Base-by-base conservation (phyloP, 2,888 invertebrate species). In the Nymphalis urticae region DNA sequence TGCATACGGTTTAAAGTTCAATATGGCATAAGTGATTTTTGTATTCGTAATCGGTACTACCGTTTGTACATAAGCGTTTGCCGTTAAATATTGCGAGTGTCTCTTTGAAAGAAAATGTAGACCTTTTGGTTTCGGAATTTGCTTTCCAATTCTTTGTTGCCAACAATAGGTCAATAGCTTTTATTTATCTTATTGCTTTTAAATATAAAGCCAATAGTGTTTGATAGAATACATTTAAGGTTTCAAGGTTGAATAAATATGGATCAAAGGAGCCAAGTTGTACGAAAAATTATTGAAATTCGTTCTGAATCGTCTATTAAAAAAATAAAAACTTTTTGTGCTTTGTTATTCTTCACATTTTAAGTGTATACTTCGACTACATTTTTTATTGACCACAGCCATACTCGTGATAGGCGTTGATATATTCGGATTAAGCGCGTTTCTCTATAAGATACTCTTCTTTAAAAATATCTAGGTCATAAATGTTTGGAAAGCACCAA, bases 61-160 rank as follows among this genome's bases (percentile, higher is more conserved):
- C 54, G 54, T 27, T 56, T 27, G n/a, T 56, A 56, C 27, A 17
- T 16, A 54, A 27, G 17, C 54, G 17, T 27, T 56, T 56, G 27
- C 16, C n/a, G 54, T 27, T 56, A 56, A 56, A 56, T 56, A 32
- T 32, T 56, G 54, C 27, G 54, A 56, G 51, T 56, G 32, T 56
- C 54, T 56, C 27, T 56, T 56, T 32, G 54, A 32, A 56, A 8
- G 54, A 27, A 56, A 56, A 56, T 32, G 54, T 54, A n/a, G 32
- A 54, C 54, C 32, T 54, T 54, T 54, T 54, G 54, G 54, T 56
- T 32, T 27, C 17, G 27, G 21, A 51, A 51, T 51, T 51, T 51
- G 27, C 32, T 56, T 56, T 56, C 54, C n/a, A 32, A 32, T 56
- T 32, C 54, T 56, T 56, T 27, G 16, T 56, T 53, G 24, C 13